Base-by-base conservation (phyloP, 2,888 invertebrate species). In the Scaptomyza tumidula region DNA sequence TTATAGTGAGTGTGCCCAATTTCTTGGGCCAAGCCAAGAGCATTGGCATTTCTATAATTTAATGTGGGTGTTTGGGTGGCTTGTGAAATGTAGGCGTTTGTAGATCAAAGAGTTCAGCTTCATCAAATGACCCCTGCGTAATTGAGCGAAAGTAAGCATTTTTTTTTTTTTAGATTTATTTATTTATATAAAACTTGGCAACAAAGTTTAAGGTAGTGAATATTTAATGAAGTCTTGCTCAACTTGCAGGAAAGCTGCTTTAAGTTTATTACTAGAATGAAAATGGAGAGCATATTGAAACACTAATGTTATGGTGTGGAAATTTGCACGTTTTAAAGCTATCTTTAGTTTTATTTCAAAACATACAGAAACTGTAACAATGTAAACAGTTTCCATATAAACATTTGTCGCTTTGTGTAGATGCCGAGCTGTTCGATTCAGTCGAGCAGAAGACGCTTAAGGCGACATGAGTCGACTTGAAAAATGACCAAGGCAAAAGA, bases 41-140 rank as follows among this genome's bases (percentile, higher is more conserved):
- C 69, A 75, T 44, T 75, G 60, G 52, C 78, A 78, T 74, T 78
- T 78, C 48, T 64, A 50, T 69, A 78, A 68, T 74, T 64, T 63
- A 60, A 57, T 44, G 44, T 54, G 27, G 24, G 19, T 49, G 27
- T 31, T 16, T 48, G n/a, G n/a, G n/a, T n/a, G n/a, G n/a, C n/a
- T 48, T 59, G 55, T 39, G n/a, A 37, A 49, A 63, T 48, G 29
- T 29, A 13, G 41, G 58, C 45, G 41, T 45, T 61, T 45, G 24
- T 63, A 78, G 79, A 75, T 75, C 79, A 75, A 75, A 75, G 75
- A 63, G 69, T 53, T 76, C 56, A 73, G 11, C 44, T 45, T 58
- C 50, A 57, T 41, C 33, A 41, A 77, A 54, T 43, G 54, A 43
- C 43, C 60, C 50, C 37, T 46, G 43, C 50, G 50, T 58, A 64